phyloP scores from a whole-genome alignment of 2,113 vertebrate genomes.

The Cettia cetti region DNA sequence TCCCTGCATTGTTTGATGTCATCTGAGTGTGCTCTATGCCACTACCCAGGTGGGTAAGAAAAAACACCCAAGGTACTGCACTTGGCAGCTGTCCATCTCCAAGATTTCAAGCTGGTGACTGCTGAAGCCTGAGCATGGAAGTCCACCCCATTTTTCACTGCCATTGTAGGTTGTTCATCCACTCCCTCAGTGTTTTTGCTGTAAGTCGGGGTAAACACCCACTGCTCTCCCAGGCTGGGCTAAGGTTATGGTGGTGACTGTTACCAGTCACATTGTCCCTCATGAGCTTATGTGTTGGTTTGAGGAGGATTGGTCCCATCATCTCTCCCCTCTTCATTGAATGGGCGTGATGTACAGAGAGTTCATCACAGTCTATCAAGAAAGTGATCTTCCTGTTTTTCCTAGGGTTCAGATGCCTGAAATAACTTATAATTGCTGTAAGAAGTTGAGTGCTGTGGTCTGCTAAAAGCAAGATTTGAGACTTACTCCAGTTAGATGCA shows the following conservation, averaged over 20 bases:
- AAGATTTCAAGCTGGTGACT: background rate
- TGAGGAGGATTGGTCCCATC: background rate
- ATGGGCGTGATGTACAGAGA: background rate
- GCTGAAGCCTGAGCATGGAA: background rate
- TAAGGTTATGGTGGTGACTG: rapidly evolving
- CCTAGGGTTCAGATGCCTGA: background rate
- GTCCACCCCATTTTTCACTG: background rate
- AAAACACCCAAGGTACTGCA: background rate
- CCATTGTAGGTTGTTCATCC: background rate
- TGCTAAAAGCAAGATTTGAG: background rate
- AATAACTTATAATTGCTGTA: background rate
- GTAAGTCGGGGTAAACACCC: background rate
- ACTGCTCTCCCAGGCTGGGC: background rate
- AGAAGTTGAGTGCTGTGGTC: background rate
- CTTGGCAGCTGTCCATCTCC: background rate
- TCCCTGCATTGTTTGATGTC: background rate
- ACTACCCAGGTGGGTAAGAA: background rate
- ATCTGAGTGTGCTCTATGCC: background rate
- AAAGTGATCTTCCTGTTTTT: background rate
- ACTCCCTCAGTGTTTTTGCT: background rate
- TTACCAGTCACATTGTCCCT: background rate
- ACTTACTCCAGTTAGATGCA: background rate
- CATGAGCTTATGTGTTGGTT: background rate
- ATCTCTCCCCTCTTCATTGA: background rate
- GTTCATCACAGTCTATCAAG: background rate